Conservation (phyloP, 1,140 invertebrate species). For the Drosophila albomicans region DNA sequence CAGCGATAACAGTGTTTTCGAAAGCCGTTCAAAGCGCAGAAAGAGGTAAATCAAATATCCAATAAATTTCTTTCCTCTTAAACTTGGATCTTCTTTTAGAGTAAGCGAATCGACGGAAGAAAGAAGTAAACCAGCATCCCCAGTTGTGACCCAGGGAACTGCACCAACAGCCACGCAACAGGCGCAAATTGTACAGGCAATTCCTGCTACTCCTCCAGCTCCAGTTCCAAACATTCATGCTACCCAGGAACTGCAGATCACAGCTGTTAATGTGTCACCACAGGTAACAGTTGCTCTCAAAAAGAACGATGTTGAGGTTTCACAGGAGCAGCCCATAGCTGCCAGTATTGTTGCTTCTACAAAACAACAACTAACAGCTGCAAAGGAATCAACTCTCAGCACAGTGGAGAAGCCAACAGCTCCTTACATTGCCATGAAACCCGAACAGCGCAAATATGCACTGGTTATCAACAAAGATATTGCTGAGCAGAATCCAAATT, state of each 20-base stretch:
- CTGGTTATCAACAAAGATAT: conserved; percentile 35
- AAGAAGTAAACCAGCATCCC: neutral
- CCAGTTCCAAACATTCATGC: neutral
- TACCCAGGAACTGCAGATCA: neutral
- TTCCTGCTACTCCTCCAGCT: neutral
- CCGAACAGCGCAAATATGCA: conserved; percentile 36
- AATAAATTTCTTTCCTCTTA: neutral
- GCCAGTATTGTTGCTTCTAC: conserved; percentile 3
- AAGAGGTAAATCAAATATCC: conserved; percentile 11
- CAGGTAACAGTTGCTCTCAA: neutral
- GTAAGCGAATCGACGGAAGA: neutral
- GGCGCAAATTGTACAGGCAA: neutral
- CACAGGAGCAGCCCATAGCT: neutral
- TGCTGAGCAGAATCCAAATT: conserved; percentile 1
- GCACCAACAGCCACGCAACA: neutral
- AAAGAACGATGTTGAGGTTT: neutral
- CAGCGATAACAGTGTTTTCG: conserved; percentile 1
- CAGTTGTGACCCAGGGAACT: neutral
- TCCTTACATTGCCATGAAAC: conserved; percentile 31
- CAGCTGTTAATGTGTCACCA: neutral
- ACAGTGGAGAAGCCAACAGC: neutral
- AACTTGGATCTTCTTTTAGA: neutral
- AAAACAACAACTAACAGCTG: neutral
- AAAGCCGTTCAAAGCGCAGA: neutral
- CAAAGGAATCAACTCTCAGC: neutral